These are phyloP conservation scores for Acrocephalus kingi DNA, from an alignment of 2,113 vertebrate genomes.

Conservation along the genomic window DNA sequence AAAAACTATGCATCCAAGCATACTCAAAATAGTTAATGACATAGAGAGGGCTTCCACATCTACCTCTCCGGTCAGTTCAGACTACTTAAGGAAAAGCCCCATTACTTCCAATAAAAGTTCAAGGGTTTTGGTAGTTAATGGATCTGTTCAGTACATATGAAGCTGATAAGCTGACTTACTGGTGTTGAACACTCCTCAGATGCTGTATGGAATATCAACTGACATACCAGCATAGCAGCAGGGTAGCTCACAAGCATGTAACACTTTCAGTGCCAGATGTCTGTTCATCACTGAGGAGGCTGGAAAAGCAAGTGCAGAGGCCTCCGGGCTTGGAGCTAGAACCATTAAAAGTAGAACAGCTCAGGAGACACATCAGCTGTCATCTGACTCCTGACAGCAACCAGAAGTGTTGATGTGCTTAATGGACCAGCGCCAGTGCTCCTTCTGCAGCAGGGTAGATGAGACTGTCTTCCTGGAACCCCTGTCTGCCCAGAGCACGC, in stretches of 20 bases:
- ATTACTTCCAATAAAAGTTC: neutral
- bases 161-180: neutral
- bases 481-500: neutral
- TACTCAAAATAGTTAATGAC: neutral
- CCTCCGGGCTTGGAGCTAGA: neutral
- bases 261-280: neutral
- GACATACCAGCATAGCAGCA: neutral
- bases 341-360: neutral
- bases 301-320: neutral
- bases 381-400: neutral
- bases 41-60: neutral
- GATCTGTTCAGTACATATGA: neutral
- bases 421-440: neutral
- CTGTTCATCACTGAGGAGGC: neutral
- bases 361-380: neutral
- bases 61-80: neutral
- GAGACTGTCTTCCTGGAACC: neutral
- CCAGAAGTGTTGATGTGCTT: neutral
- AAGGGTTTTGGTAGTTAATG: neutral
- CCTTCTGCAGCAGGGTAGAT: neutral
- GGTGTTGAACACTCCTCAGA: neutral
- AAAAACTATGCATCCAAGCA: neutral
- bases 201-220: neutral
- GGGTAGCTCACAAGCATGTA: accelerated
- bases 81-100: neutral